Evolutionary conservation across 2,113 vertebrate genomes (phyloP), one percentile per base, ranked within the genome.

Genomic region (Pholis gunnellus): DNA sequence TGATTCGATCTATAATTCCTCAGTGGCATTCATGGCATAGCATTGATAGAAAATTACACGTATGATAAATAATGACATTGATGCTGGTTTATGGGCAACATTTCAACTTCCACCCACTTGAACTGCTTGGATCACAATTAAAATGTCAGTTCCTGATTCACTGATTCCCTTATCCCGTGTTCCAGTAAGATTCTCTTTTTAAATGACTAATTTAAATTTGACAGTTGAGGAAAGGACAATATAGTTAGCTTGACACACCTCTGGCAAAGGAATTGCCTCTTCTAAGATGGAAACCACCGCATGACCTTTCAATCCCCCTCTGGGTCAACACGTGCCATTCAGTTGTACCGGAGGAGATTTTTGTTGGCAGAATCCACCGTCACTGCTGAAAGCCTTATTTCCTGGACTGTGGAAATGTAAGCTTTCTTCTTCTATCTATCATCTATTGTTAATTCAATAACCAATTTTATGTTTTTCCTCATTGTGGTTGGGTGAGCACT

Each of bases 261-360:
- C 44, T 75, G 29, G 46, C 46, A 74, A 36, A 66, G 40, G 25
- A 77, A 44, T 25, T 25, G 48, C 72, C 48, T 17, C 82, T 27
- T 36, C 38, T 48, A n/a, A 27, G 27, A 63, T 13, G 9, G 34
- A 70, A 64, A 48, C 34, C n/a, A 61, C 69, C 69, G 48, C 20
- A 0, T n/a, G 70, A 74, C 64, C 46, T 70, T 66, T 42, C 74
- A 66, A 3, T 27, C 25, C 5, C 34, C 44, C 50, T 57, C 29
- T 17, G 50, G 68, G 54, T 67, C 75, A 67, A 52, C 42, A 72
- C 25, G 18, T 29, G 29, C 59, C 74, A 78, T 60, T 76, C 54
- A 77, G 4, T 64, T 50, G 63, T 56, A 34, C 48, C 50, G 15
- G 20, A 72, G 42, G 54, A 77, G 29, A 59, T 42, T 57, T 61